Evolutionary conservation across 2,888 invertebrate species (phyloP), one percentile per base, ranked within the genome.

Genomic region (Ormyrus thymus): DNA sequence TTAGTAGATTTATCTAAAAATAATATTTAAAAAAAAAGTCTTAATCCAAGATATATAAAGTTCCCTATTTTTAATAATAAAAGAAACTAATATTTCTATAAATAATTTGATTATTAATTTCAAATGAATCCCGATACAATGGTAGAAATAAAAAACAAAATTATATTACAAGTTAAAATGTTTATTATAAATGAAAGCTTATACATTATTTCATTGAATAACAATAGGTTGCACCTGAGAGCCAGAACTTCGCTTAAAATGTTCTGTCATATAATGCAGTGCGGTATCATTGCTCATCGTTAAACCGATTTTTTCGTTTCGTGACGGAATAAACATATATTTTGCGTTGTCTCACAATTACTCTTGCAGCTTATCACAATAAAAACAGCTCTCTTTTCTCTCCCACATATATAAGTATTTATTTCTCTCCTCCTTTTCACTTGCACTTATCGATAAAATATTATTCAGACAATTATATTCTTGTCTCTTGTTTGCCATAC

Each of bases 131-230:
- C 29, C 3, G 4, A 29, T 29, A 29, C 4, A 29, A 0, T 29
- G 48, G 11, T 9, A 8, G 8, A 56, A 55, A 72, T 55, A 48
- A 13, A 29, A 46, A 45, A 72, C 50, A 29, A 53, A 53, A 64
- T 55, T 62, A 55, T 72, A 72, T 72, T 72, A 87, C 86, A 89
- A 88, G 86, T 88, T 86, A 86, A 86, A 88, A 88, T 86, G 85
- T 89, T 89, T 89, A 89, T 89, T 89, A 87, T 87, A 89, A 88
- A 89, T 85, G 85, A 87, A 88, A 88, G 84, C 88, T 89, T 88
- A 89, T 86, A 86, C 83, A 83, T 85, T 86, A 87, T 81, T 82
- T 83, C 81, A 82, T 85, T 83, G 84, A 84, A 84, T 87, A 89
- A 88, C 87, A 87, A 84, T 87, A 84, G 81, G 81, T 85, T 86